These are phyloP conservation scores for Rhineura floridana DNA, from an alignment of 2,113 vertebrate genomes.

Conservation along the genomic window DNA sequence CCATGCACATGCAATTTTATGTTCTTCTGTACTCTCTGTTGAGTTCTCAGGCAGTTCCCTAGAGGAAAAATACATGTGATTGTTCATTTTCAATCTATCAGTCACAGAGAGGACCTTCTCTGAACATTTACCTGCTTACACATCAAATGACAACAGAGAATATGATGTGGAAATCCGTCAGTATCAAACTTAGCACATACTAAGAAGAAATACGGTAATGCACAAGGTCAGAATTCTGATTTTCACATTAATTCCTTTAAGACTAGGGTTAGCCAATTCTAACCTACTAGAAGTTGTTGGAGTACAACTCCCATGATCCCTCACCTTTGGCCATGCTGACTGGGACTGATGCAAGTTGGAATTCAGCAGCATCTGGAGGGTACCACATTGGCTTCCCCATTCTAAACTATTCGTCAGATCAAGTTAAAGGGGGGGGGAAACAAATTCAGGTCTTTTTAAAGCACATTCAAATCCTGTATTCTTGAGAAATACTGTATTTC, in stretches of 20 bases:
- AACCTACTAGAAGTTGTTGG: no score
- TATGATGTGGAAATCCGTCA: not conserved
- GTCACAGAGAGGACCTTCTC: not conserved
- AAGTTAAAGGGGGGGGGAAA: not conserved
- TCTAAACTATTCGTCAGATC: not conserved
- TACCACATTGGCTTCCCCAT: no score
- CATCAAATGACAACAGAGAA: not conserved
- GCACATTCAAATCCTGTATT: not conserved
- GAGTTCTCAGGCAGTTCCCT: not conserved
- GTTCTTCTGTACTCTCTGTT: not conserved
- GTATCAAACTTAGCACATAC: not conserved
- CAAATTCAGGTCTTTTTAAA: not conserved
- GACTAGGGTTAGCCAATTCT: no score
- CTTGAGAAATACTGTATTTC: no score
- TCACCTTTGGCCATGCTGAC: no score
- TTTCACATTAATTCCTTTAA: not conserved
- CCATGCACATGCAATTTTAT: conserved; percentile 6
- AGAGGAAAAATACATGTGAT: conserved; percentile 9
- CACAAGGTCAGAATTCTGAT: not conserved
- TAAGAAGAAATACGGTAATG: not conserved
- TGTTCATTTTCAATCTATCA: not conserved
- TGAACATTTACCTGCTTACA: not conserved
- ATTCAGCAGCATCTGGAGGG: no score
- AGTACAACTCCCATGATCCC: no score
- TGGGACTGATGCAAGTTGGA: no score